Evolutionary conservation across 2,113 vertebrate species (phyloP).

Genomic region (Myxocyprinus asiaticus): DNA sequence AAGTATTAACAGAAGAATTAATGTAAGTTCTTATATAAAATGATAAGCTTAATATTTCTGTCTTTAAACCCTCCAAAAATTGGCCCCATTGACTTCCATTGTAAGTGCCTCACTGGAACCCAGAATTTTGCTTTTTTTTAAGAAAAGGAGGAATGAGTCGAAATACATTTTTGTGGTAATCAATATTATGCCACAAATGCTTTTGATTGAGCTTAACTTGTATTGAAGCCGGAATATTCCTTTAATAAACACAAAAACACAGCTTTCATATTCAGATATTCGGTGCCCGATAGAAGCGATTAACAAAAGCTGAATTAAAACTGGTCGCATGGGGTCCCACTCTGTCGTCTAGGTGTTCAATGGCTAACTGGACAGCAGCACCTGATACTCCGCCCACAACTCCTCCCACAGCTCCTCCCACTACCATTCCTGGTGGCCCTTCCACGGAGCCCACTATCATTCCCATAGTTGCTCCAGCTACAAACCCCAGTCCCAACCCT

Average conservation of each 20-base stretch:
- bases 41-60: too few relatives aligned
- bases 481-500: constrained; percentile 65
- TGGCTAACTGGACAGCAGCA: constrained; percentile 71
- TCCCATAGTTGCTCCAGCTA: constrained; percentile 66
- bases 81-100: too few relatives aligned
- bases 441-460: constrained; percentile 68
- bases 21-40: too few relatives aligned
- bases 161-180: too few relatives aligned
- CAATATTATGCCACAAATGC: too few relatives aligned
- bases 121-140: too few relatives aligned
- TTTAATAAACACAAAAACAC: neutral
- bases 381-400: constrained; percentile 68
- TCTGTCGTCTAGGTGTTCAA: constrained; percentile 70
- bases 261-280: constrained; percentile 31
- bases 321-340: constrained; percentile 63
- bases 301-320: constrained; percentile 75
- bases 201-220: too few relatives aligned
- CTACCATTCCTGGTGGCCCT: constrained; percentile 66
- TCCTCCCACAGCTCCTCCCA: constrained; percentile 71
- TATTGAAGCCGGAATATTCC: too few relatives aligned
- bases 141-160: too few relatives aligned
- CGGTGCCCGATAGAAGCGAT: constrained; percentile 67
- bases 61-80: too few relatives aligned
- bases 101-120: too few relatives aligned
- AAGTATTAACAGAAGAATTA: too few relatives aligned